These are phyloP conservation scores for Drosophila prolongata DNA, from an alignment of 2,888 invertebrate species.

Conservation along the genomic window DNA sequence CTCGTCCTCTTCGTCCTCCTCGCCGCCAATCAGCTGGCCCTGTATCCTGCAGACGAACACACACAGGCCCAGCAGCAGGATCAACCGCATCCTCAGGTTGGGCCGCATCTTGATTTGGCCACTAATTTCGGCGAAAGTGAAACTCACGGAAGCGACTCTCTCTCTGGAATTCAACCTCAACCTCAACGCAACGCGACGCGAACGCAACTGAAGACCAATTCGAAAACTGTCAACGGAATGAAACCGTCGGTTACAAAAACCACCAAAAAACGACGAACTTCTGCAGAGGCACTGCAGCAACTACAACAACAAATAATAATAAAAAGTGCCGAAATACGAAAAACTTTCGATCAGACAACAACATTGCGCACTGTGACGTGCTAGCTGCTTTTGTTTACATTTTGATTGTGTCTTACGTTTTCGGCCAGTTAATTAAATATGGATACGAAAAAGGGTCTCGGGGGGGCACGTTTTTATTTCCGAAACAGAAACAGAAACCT, in stretches of 20 bases:
- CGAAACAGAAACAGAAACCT: conserved; percentile 46
- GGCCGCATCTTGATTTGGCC: conserved; percentile 49
- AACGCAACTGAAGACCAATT: conserved; percentile 62
- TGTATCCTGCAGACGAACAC: conserved; percentile 54
- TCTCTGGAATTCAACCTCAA: conserved; percentile 46
- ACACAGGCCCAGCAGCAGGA: conserved; percentile 58
- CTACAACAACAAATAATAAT: conserved; percentile 30
- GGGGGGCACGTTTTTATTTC: conserved; percentile 15
- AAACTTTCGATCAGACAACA: conserved; percentile 73
- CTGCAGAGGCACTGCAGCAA: conserved; percentile 28
- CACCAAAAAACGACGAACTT: conserved; percentile 20
- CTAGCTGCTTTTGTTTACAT: conserved; percentile 39
- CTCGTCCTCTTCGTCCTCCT: conserved; percentile 80
- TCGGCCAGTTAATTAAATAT: conserved; percentile 51
- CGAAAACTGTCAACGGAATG: conserved; percentile 36
- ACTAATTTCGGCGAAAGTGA: conserved; percentile 54
- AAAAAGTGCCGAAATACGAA: conserved; percentile 67
- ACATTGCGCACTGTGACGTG: conserved; percentile 54
- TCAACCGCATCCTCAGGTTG: conserved; percentile 38
- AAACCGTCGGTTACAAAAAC: conserved; percentile 5
- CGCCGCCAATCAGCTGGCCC: conserved; percentile 76
- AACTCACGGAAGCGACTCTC: conserved; percentile 40
- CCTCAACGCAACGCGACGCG: conserved; percentile 57
- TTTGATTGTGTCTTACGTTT: conserved; percentile 39
- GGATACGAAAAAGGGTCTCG: conserved; percentile 3